Base-by-base conservation (phyloP, 1,140 invertebrate species). In the Microplitis mediator region DNA sequence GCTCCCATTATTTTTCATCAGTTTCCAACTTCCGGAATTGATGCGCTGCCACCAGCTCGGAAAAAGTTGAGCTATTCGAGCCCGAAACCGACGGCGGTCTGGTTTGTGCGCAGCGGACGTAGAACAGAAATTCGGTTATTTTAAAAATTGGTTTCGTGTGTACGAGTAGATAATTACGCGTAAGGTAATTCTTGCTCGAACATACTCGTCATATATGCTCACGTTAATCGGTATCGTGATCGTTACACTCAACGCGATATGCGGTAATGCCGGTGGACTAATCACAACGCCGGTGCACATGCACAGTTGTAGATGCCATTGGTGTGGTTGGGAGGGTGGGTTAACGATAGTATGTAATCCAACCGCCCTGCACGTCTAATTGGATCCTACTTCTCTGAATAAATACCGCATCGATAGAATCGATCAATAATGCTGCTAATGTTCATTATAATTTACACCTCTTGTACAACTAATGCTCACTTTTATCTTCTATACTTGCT, bases 221-320 rank as follows among this genome's bases (percentile, higher is more conserved):
- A 60, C 4, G 23, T 13, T n/a, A 36, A 54, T 36, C 23, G 45
- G 61, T 64, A 54, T 64, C 61, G 61, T 56, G 61, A 64, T 51
- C 69, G 61, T 69, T 69, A 69, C 16, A 32, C 36, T 63, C 32
- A 63, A 14, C 35, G 60, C 36, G n/a, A 63, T 63, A 32, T 51
- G 68, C 35, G 39, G 45, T 54, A 52, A 62, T 70, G 11, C 9
- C 58, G 50, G 31, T 63, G 23, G 69, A 63, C 69, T 63, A 70
- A 63, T 70, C 58, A 70, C 34, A 70, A 60, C 45, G 50, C 60
- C 50, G 31, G 39, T 45, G 39, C 39, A 11, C 6, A 11, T 9
- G 39, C 39, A 45, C 69, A 62, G 50, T 50, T 60, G 54, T 58
- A 36, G 13, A 54, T 34, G 34, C 65, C 23, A 68, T 54, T 60